Evolutionary conservation across 2,888 invertebrate genomes (phyloP), one percentile per base, ranked within the genome.

Genomic region (Ophonus ardosiacus): DNA sequence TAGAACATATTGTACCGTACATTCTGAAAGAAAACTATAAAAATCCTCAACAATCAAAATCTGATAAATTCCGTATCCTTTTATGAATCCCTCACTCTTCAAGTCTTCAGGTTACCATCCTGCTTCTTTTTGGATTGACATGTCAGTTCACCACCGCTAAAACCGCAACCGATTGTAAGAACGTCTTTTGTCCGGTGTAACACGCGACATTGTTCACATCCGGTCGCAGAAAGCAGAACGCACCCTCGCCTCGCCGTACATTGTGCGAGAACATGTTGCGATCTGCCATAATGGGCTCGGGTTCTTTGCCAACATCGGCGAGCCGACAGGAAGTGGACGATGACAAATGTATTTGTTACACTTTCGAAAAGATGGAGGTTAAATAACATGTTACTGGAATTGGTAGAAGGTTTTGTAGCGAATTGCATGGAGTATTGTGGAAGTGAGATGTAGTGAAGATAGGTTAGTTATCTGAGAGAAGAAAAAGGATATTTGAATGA

Each of bases 151-250:
- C 40, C 68, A 81, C 81, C 51, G 68, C 7, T 21, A 57, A 82
- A 82, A 82, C 82, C 82, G 82, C 82, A 82, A 71, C 71, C 57
- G 82, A 82, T 82, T 82, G 82, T 82, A 51, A 65, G 68, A 65
- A 71, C 24, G 71, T 57, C 71, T 82, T 65, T 82, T 82, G 82
- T 82, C 24, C 71, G 51, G 65, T 68, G 43, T 31, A 82, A 71
- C 82, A 82, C 82, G 82, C 82, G 82, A 82, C 82, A 82, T 71
- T 82, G 71, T 82, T 68, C 82, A 82, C 82, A 82, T 82, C 82
- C 82, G 82, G 82, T 82, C 56, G 31, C 40, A 8, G 15, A 38
- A 57, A n/a, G 65, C 65, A n/a, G 38, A 15, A 38, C 38, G 38
- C 68, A 63, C 63, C 63, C 63, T 63, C 63, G 24, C 68, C 31